Evolutionary conservation across 2,797 vertebrate species (phyloP).

Genomic region (Synaphobranchus kaupii): DNA sequence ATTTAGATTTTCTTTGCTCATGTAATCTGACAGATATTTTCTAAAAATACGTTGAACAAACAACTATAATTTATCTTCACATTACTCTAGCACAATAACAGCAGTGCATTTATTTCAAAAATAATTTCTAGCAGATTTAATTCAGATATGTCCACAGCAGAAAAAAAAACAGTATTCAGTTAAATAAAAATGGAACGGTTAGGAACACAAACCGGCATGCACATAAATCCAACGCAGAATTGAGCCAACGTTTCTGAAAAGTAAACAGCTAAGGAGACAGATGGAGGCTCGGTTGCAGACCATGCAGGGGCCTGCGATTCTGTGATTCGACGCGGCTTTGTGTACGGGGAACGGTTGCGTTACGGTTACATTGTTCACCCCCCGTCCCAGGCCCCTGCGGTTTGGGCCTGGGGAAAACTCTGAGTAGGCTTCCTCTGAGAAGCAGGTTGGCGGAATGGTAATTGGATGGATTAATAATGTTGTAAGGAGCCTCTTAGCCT

Average conservation of each 20-base stretch:
- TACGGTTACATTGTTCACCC: neutral
- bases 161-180: neutral
- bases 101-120: neutral
- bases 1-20: neutral
- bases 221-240: neutral
- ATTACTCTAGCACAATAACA: neutral
- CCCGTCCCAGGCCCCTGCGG: neutral
- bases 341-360: neutral
- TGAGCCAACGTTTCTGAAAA: neutral
- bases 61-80: neutral
- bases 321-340: neutral
- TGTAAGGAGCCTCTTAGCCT: slow-evolving; percentile 73
- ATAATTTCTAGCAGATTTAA: neutral
- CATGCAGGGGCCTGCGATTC: neutral
- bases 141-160: neutral
- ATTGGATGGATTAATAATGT: slow-evolving; percentile 82
- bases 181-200: neutral
- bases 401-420: neutral
- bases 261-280: neutral
- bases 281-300: neutral
- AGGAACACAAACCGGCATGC: neutral
- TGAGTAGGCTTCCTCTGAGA: slow-evolving; percentile 55
- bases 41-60: neutral
- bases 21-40: neutral
- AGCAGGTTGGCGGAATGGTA: slow-evolving; percentile 72